Evolutionary conservation across 1,140 invertebrate genomes (phyloP).

Genomic region (Drosophila aff.): DNA sequence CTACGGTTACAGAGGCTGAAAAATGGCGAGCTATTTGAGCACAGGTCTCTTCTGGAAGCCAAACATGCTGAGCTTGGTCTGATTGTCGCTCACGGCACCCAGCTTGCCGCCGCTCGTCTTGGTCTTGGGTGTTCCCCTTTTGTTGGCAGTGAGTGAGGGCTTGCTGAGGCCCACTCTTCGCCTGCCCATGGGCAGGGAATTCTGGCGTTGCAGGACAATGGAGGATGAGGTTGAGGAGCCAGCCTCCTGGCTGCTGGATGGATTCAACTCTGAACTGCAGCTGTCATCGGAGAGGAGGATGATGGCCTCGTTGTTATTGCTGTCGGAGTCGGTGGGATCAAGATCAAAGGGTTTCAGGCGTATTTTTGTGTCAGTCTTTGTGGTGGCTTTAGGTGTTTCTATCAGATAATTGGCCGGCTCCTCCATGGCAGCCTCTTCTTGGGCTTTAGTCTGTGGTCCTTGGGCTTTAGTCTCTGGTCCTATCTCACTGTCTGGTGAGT

Average conservation of each 20-base stretch:
- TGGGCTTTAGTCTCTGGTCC: constrained; percentile 5
- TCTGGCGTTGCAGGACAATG: background rate
- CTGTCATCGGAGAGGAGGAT: constrained; percentile 56
- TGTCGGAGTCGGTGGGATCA: constrained; percentile 3
- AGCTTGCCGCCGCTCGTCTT: constrained; percentile 34
- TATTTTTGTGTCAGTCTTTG: background rate
- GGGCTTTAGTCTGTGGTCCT: constrained; percentile 1
- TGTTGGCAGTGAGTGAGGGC: constrained; percentile 32
- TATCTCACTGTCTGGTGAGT: background rate
- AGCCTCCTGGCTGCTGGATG: constrained; percentile 42
- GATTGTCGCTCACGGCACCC: constrained; percentile 37
- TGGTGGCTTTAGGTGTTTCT: constrained; percentile 5
- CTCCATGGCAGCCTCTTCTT: constrained; percentile 1
- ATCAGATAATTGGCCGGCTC: too few species aligned
- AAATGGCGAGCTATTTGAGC: constrained; percentile 55
- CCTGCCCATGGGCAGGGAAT: constrained; percentile 25
- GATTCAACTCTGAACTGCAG: constrained; percentile 33
- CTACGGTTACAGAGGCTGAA: constrained; percentile 5
- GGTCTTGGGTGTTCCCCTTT: constrained; percentile 31
- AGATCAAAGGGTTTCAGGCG: constrained; percentile 21
- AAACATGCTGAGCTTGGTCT: constrained; percentile 80
- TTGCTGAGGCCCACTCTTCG: constrained; percentile 68
- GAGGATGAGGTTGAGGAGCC: constrained; percentile 1
- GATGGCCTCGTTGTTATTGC: constrained; percentile 33
- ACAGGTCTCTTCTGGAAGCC: constrained; percentile 75